phyloP scores from a whole-genome alignment of 1,140 invertebrate genomes.

The Apis mellifera region DNA sequence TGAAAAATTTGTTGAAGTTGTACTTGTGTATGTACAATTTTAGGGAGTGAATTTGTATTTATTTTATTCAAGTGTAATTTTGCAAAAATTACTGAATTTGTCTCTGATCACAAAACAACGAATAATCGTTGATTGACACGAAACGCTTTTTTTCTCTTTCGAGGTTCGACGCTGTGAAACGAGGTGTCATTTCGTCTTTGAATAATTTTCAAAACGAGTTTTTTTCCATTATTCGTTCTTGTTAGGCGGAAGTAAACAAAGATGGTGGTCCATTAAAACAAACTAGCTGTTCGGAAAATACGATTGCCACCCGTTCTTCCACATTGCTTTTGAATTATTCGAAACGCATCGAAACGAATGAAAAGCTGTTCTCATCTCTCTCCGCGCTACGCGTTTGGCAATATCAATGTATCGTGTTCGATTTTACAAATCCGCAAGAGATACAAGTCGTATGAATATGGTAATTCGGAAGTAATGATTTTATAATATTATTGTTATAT shows the following conservation, averaged over 20 bases:
- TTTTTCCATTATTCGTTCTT: rapidly evolving
- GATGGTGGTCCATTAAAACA: neutral
- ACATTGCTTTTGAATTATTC: neutral
- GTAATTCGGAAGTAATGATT: neutral
- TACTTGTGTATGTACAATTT: too few species aligned
- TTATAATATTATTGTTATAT: neutral
- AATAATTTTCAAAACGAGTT: neutral
- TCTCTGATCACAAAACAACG: too few species aligned
- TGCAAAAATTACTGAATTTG: too few species aligned
- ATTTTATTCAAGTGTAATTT: too few species aligned
- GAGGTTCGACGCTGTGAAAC: too few species aligned
- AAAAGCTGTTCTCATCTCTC: neutral
- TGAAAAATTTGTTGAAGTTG: too few species aligned
- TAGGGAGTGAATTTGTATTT: too few species aligned
- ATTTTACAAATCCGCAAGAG: neutral
- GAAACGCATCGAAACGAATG: neutral
- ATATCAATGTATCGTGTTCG: slow-evolving; percentile 1
- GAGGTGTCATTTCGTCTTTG: too few species aligned
- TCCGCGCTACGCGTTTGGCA: neutral
- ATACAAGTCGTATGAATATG: too few species aligned
- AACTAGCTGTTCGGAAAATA: neutral
- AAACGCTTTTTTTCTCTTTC: too few species aligned
- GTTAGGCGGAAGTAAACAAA: neutral
- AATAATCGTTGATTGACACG: too few species aligned
- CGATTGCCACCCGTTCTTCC: neutral